Conservation (phyloP, 2,113 vertebrate genomes). For the Spilogale gracilis region DNA sequence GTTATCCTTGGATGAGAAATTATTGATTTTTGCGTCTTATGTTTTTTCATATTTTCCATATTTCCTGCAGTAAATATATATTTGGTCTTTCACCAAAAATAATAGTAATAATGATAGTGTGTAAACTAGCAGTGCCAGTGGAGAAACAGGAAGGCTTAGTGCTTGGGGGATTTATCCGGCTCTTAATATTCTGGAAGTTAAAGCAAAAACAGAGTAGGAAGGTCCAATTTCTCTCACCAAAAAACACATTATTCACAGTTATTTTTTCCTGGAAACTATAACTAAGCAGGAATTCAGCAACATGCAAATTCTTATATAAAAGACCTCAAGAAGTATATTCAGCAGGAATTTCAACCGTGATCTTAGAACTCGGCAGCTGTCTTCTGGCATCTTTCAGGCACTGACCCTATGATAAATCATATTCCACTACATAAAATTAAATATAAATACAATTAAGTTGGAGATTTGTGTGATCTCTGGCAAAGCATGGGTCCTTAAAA, state of each 20-base stretch:
- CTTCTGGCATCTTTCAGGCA: background rate
- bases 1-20: background rate
- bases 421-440: background rate
- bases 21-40: background rate
- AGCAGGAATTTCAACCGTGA: background rate
- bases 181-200: background rate
- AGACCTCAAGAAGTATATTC: background rate
- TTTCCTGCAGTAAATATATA: background rate
- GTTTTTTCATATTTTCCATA: background rate
- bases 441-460: background rate
- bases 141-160: background rate
- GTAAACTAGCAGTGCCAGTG: background rate
- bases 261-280: background rate
- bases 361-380: background rate
- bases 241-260: background rate
- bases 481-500: background rate
- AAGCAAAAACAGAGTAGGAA: background rate
- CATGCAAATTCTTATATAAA: background rate
- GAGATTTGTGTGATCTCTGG: background rate
- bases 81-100: background rate
- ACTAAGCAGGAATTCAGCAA: background rate
- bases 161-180: background rate
- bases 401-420: background rate
- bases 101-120: background rate
- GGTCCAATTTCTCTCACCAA: background rate